Evolutionary conservation across 2,113 vertebrate species (phyloP).

Genomic region (Apodemus sylvaticus): DNA sequence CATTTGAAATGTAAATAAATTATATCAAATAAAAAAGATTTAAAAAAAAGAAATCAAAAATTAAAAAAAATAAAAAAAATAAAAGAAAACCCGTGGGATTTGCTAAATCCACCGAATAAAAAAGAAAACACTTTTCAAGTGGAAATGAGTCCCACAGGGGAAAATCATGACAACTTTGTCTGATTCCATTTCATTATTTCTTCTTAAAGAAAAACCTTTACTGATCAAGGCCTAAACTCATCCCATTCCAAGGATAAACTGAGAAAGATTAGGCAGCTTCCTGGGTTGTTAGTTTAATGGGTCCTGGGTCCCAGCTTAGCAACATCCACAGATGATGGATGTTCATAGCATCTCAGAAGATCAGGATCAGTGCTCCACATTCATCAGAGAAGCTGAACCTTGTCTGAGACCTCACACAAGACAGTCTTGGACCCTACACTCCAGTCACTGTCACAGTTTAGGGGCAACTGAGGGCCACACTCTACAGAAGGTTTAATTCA

Average conservation of each 20-base stretch:
- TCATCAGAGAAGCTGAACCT: not conserved
- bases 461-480: not conserved
- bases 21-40: too few species aligned
- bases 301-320: not conserved
- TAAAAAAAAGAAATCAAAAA: too few species aligned
- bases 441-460: not conserved
- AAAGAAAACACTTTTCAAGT: not conserved
- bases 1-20: too few species aligned
- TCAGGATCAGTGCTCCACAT: not conserved
- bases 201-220: not conserved
- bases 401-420: not conserved
- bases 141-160: not conserved
- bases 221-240: not conserved
- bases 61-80: too few species aligned
- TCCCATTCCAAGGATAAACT: too few species aligned
- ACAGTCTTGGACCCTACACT: not conserved
- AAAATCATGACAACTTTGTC: not conserved
- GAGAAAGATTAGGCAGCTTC: not conserved
- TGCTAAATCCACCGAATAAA: not conserved
- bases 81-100: too few species aligned
- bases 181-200: not conserved
- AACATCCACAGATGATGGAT: not conserved
- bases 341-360: not conserved
- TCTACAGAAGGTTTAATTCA: not conserved
- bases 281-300: not conserved